phyloP scores from a whole-genome alignment of 2,888 invertebrate species.

The Cerastis rubricosa region DNA sequence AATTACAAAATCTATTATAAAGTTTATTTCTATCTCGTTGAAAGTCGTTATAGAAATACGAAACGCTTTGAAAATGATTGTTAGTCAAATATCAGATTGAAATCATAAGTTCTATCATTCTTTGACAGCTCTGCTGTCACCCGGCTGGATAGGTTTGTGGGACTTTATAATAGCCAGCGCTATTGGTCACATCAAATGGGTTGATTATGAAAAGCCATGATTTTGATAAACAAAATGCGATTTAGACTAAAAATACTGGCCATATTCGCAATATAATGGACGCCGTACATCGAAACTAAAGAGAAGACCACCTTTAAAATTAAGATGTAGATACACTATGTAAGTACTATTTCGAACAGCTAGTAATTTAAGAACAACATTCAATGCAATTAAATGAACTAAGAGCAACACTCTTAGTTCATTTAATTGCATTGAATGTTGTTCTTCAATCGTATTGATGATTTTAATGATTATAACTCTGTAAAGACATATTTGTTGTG shows the following conservation, averaged over 20 bases:
- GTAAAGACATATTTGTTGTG: no score
- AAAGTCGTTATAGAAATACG: not conserved
- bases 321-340: not conserved
- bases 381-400: no score
- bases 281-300: conserved; percentile 12
- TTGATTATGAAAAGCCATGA: conserved; percentile 9
- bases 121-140: not conserved
- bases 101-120: not conserved
- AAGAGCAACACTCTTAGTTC: no score
- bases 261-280: not conserved
- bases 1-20: no score
- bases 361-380: no score
- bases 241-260: not conserved
- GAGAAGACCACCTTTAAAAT: not conserved
- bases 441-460: no score
- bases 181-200: conserved; percentile 13
- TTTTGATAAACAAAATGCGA: conserved; percentile 7
- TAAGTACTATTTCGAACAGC: no score
- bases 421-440: no score
- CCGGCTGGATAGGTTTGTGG: not conserved
- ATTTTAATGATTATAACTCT: no score
- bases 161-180: not conserved
- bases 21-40: not conserved
- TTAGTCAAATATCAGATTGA: no score
- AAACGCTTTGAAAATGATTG: not conserved